Conservation (phyloP, 2,113 vertebrate genomes). For the Otocyon megalotis region DNA sequence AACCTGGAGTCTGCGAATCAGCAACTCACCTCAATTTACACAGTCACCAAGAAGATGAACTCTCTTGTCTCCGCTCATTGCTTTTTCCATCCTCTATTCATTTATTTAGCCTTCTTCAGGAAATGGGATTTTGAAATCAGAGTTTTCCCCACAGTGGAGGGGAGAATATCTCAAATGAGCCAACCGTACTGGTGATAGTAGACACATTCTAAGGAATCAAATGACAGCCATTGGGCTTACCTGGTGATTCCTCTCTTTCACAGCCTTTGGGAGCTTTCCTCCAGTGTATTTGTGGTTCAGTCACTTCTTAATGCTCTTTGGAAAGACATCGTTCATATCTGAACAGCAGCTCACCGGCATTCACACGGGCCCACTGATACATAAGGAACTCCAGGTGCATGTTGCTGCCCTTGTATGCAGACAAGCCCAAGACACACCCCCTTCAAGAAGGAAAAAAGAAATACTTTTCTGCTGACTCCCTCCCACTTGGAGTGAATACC, state of each 20-base stretch:
- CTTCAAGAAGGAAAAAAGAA: constrained; percentile 56
- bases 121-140: constrained; percentile 23
- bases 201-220: background rate
- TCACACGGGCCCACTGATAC: background rate
- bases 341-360: background rate
- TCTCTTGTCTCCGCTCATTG: background rate
- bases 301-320: background rate
- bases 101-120: background rate
- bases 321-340: background rate
- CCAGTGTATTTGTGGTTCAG: background rate
- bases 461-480: constrained; percentile 4
- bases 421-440: constrained; percentile 55
- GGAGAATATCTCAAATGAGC: background rate
- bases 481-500: background rate
- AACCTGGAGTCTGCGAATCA: background rate
- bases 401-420: background rate
- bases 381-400: background rate
- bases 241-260: constrained; percentile 44
- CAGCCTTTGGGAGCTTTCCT: background rate
- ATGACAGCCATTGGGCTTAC: constrained; percentile 40
- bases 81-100: background rate
- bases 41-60: background rate
- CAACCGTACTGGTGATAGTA: background rate
- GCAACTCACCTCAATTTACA: background rate
- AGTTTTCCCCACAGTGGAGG: background rate